Base-by-base conservation (phyloP, 2,888 invertebrate species). In the Limnephilus rhombicus region DNA sequence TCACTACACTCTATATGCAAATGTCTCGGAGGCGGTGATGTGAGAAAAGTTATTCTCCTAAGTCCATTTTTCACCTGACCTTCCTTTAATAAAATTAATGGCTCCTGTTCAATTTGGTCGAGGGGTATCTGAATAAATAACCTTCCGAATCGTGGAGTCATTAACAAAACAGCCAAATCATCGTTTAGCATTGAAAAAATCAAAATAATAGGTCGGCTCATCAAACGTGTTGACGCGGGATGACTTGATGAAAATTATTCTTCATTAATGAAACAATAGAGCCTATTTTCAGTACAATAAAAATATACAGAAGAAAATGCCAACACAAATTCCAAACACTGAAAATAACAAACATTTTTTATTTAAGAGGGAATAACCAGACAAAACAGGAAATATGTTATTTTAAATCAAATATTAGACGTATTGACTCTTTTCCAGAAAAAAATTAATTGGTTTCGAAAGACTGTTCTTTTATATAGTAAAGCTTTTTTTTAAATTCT, bases 1-100 rank as follows among this genome's bases (percentile, higher is more conserved):
- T 90, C 90, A 41, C 85, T 80, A 80, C 89, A 91, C 89, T 89
- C 90, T 88, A 92, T 91, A 92, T 92, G 92, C 91, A 91, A 92
- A 92, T 92, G 37, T 89, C 31, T 53, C 37, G 34, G 34, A 87
- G 45, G 86, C 37, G 45, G 45, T 86, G 86, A 86, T 86, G 86
- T 86, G 68, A 87, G n/a, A 12, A 87, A 68, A 87, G 68, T 29
- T 29, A 68, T 37, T n/a, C n/a, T 37, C 85, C 3, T 29, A 24
- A 5, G 85, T 86, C 41, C 83, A 85, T 90, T 90, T 90, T 90
- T 85, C 80, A n/a, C 80, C 80, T 85, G 85, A 80, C 90, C 90
- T 90, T 85, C 80, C 41, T 37, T 90, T 85, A 85, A 29, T 85
- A 90, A 90, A 90, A 90, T 90, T 85, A 90, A 90, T 90, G 85